phyloP scores from a whole-genome alignment of 2,797 vertebrate genomes.

The Cottoperca gobio region DNA sequence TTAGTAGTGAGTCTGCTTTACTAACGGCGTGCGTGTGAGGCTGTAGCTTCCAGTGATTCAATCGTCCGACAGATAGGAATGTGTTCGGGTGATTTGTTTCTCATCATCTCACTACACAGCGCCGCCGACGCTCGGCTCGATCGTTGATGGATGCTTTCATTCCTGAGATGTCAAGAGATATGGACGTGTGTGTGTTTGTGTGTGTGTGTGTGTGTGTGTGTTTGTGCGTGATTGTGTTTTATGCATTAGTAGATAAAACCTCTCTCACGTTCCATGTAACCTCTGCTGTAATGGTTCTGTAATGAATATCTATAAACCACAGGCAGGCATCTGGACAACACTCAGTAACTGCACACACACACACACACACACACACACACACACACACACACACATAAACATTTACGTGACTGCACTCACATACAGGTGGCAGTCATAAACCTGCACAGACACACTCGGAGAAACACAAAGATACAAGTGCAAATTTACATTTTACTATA shows the following conservation, averaged over 20 bases:
- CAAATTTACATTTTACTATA: constrained; percentile 4
- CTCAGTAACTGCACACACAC: no score
- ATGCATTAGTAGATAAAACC: constrained; percentile 73
- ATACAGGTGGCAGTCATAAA: constrained; percentile 23
- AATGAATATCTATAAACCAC: constrained; percentile 82
- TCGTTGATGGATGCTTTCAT: constrained; percentile 75
- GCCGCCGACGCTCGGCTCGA: constrained; percentile 44
- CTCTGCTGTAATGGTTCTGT: constrained; percentile 79
- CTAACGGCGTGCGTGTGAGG: neutral
- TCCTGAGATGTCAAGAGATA: constrained; percentile 58
- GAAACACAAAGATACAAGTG: neutral
- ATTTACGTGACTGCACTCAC: neutral
- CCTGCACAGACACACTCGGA: neutral
- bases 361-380: constrained; percentile 14
- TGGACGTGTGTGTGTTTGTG: constrained; percentile 29
- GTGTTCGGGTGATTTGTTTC: constrained; percentile 69
- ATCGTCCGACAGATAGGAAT: constrained; percentile 48
- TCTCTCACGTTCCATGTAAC: constrained; percentile 72
- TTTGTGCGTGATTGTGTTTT: constrained; percentile 51
- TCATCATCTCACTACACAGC: constrained; percentile 44
- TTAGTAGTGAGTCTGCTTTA: constrained; percentile 37
- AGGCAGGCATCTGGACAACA: constrained; percentile 66
- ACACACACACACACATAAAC: constrained; percentile 16
- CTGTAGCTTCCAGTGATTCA: constrained; percentile 48
- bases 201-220: constrained; percentile 47